These are phyloP conservation scores for Volucella zonaria DNA, from an alignment of 2,888 invertebrate genomes.

Conservation along the genomic window DNA sequence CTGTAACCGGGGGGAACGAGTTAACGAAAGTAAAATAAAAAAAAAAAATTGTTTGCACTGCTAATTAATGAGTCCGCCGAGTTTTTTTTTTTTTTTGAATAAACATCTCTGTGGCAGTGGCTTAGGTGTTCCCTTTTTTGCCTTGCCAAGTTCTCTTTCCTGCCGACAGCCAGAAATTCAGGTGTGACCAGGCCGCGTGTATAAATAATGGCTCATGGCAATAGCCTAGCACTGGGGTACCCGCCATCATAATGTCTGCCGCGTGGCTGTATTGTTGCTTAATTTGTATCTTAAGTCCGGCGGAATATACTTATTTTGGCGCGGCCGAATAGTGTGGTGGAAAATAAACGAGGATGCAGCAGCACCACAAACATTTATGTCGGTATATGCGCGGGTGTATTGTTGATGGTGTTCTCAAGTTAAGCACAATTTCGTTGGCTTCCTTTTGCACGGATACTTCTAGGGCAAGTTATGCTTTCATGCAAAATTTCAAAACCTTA, in stretches of 20 bases:
- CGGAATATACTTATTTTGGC: conserved; percentile 23
- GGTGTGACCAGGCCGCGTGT: conserved; percentile 66
- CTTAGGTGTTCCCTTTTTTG: conserved; percentile 1
- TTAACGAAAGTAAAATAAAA: background rate
- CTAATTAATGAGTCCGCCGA: conserved; percentile 64
- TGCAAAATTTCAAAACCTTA: no score
- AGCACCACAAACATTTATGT: conserved; percentile 3
- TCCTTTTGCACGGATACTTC: no score
- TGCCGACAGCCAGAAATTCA: conserved; percentile 48
- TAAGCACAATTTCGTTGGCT: background rate
- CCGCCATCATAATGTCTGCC: conserved; percentile 38
- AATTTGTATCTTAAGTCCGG: conserved; percentile 44
- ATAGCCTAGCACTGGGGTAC: conserved; percentile 47
- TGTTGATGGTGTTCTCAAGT: conserved; percentile 1
- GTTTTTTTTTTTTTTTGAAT: conserved; percentile 32
- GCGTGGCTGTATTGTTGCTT: conserved; percentile 17
- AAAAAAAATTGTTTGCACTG: conserved; percentile 52
- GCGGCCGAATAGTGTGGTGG: background rate
- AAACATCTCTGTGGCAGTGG: conserved; percentile 18
- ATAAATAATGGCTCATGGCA: conserved; percentile 69
- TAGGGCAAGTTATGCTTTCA: no score
- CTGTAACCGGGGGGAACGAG: no score
- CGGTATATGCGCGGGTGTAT: conserved; percentile 9
- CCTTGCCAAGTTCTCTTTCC: conserved; percentile 21
- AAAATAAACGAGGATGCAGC: conserved; percentile 48